Conservation (phyloP, 2,888 invertebrate genomes). For the Caenorhabditis sinica region DNA sequence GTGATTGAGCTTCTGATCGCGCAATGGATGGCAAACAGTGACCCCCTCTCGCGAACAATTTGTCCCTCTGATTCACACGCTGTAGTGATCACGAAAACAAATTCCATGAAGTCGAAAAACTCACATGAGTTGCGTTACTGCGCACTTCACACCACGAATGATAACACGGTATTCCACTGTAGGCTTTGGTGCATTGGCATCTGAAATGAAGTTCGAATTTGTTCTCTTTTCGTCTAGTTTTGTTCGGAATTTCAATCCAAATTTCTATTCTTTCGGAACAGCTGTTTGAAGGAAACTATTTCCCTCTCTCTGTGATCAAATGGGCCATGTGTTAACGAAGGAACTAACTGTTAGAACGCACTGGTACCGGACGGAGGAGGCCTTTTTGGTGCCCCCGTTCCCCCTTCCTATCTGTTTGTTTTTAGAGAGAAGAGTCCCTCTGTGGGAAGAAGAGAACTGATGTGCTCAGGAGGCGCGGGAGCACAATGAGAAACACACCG, state of each 20-base stretch:
- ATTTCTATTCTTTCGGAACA: neutral
- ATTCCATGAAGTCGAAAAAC: neutral
- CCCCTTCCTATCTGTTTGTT: constrained; percentile 42
- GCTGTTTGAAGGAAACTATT: constrained; percentile 8
- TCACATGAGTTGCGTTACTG: constrained; percentile 48
- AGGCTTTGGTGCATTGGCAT: constrained; percentile 44
- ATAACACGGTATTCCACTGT: constrained; percentile 35
- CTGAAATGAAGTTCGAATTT: constrained; percentile 41
- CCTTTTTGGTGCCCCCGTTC: constrained; percentile 8
- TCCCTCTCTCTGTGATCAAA: constrained; percentile 3
- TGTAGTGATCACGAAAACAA: constrained; percentile 47
- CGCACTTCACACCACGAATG: constrained; percentile 36
- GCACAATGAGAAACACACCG: constrained; percentile 54
- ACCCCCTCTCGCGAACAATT: neutral
- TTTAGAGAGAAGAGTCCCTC: constrained; percentile 13
- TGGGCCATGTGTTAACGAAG: constrained; percentile 47
- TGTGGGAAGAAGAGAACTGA: constrained; percentile 16
- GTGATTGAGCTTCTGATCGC: constrained; percentile 52
- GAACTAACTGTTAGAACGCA: constrained; percentile 21
- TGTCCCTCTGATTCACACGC: constrained; percentile 45
- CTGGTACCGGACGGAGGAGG: constrained; percentile 32
- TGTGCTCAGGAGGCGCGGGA: constrained; percentile 30
- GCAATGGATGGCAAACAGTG: constrained; percentile 12
- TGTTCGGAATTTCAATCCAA: neutral
- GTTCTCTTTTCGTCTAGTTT: neutral